Base-by-base conservation (phyloP, 2,888 invertebrate genomes). In the Nymphalis urticae region DNA sequence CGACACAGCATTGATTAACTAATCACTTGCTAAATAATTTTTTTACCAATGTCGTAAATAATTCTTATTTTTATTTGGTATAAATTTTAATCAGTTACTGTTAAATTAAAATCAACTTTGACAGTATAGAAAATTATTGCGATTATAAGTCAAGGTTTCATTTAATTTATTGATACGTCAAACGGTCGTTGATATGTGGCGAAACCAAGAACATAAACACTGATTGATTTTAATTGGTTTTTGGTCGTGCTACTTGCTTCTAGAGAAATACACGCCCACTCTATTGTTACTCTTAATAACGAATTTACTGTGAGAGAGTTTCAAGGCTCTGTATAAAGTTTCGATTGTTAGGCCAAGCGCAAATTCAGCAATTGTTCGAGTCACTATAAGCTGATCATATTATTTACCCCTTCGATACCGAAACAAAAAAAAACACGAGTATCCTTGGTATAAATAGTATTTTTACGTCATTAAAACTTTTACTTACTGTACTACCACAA, bases 281-380 rank as follows among this genome's bases (percentile, higher is more conserved):
- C 27, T 51, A 64, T 72, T 74, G 80, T 79, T 83, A 85, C 80
- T 82, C 80, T 84, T 85, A 75, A 80, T 82, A 82, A 84, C 80
- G 77, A 79, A 83, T 83, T 82, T 83, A 80, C 79, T 79, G 77
- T 80, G 75, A 86, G 75, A 86, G 87, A 84, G 86, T 50, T 51
- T 24, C 59, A 65, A 59, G 65, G 65, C 36, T 65, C 17, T n/a
- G 36, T 10, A 24, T 64, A 36, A 27, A 58, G 47, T 36, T 42
- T 54, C 42, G 19, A 64, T 32, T 32, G 60, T 60, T 13, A 48
- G 24, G 10, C 1, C 48, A 48, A 48, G 24, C 16, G 16, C 48
- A 60, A 21, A 17, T 17, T n/a, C 17, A n/a, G 36, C 3, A 48
- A 17, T 42, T 42, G 8, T 42, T 13, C 13, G 42, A 42, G 42